Conservation (phyloP, 2,888 invertebrate species). For the Hololepta plana region DNA sequence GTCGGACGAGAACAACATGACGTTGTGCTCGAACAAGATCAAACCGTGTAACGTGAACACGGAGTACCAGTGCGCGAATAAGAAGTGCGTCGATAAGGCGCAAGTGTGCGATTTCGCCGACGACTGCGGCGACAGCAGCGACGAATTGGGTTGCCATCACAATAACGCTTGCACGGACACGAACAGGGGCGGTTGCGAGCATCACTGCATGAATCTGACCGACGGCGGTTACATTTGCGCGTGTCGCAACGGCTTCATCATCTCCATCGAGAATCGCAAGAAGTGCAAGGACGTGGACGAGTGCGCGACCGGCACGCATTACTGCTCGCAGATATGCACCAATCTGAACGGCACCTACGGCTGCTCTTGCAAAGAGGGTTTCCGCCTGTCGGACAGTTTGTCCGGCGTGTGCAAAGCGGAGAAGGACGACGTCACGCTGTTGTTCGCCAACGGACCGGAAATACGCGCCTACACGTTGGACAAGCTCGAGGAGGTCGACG, state of each 20-base stretch:
- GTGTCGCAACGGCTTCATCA: slow-evolving; percentile 66
- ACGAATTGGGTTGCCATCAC: slow-evolving; percentile 78
- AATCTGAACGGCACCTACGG: slow-evolving; percentile 82
- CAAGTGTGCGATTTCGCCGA: slow-evolving; percentile 78
- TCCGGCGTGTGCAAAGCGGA: slow-evolving; percentile 70
- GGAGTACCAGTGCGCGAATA: slow-evolving; percentile 80
- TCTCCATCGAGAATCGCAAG: slow-evolving; percentile 61
- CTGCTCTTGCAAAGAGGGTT: slow-evolving; percentile 75
- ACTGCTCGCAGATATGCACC: slow-evolving; percentile 84
- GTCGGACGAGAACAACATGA: slow-evolving; percentile 90
- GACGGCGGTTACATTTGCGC: slow-evolving; percentile 77
- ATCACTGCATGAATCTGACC: slow-evolving; percentile 74
- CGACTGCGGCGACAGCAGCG: slow-evolving; percentile 81
- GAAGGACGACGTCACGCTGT: slow-evolving; percentile 44
- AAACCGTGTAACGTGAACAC: slow-evolving; percentile 57
- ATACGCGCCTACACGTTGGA: slow-evolving; percentile 53
- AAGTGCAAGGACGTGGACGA: slow-evolving; percentile 81
- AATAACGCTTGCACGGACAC: slow-evolving; percentile 37
- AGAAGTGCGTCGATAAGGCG: slow-evolving; percentile 59
- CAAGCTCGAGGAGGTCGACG: slow-evolving; percentile 51
- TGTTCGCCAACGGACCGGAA: slow-evolving; percentile 73
- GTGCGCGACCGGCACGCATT: slow-evolving; percentile 62
- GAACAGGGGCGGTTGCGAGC: slow-evolving; percentile 71
- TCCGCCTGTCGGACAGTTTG: slow-evolving; percentile 51
- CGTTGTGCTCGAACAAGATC: slow-evolving; percentile 58